Percentiles rank a stretch among this genome's conserved stretches.
Conservation (phyloP, 1,140 invertebrate genomes). For the Euglossa dilemma region DNA sequence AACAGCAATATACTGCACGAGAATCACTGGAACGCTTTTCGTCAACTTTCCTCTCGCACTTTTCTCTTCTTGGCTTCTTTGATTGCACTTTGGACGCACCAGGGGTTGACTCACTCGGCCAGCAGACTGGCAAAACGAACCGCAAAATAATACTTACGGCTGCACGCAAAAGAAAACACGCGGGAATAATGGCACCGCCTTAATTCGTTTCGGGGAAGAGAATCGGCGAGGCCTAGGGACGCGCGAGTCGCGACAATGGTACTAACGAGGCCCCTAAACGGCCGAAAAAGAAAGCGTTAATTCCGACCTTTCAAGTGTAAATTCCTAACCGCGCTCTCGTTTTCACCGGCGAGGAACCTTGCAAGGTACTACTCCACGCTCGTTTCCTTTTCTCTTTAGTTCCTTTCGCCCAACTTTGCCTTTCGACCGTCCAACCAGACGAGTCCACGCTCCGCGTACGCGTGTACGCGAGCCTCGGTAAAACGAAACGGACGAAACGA, state of each 20-base stretch:
- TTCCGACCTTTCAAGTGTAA: conserved; percentile 62
- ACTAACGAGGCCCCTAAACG: conserved; percentile 48
- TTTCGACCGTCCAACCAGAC: background rate
- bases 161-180: conserved; percentile 48
- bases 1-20: no score
- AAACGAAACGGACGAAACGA: background rate
- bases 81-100: conserved; percentile 32
- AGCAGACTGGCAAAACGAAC: background rate
- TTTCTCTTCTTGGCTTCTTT: conserved; percentile 13
- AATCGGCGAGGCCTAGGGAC: conserved; percentile 19
- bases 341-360: background rate
- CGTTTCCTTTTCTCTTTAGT: background rate
- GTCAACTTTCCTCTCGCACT: conserved; percentile 9
- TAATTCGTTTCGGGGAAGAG: conserved; percentile 48
- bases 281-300: conserved; percentile 57
- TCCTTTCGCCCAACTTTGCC: background rate
- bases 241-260: conserved; percentile 48
- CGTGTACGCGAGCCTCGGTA: no score
- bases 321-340: conserved; percentile 46
- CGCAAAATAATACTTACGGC: conserved; percentile 28
- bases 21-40: conserved; percentile 13
- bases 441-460: background rate
- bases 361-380: background rate
- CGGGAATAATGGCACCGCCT: conserved; percentile 42
- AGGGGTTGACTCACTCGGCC: background rate